These are phyloP conservation scores for Drosophila nebulosa DNA, from an alignment of 1,140 invertebrate species.

Conservation along the genomic window DNA sequence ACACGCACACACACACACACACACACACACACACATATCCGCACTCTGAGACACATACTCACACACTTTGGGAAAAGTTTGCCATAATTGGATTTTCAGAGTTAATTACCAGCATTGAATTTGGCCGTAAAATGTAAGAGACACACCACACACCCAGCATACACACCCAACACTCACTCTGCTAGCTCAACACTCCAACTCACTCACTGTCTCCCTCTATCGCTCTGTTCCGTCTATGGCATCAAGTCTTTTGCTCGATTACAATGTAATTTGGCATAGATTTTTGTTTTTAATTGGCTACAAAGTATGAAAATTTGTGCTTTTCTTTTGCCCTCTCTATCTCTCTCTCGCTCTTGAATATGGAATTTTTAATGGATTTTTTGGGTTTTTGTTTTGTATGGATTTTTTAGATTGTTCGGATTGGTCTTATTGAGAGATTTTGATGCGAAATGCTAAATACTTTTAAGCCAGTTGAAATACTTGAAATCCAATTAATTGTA, in stretches of 20 bases:
- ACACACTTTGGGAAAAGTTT: constrained; percentile 69
- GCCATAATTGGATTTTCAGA: constrained; percentile 80
- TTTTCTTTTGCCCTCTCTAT: background rate
- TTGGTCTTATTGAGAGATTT: too few species aligned
- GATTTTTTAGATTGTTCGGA: background rate
- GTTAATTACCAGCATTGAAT: constrained; percentile 80
- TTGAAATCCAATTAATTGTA: too few species aligned
- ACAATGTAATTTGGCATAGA: constrained; percentile 67
- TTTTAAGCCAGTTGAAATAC: background rate
- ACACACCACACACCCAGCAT: constrained; percentile 24
- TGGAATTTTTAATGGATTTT: background rate
- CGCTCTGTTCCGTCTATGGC: background rate
- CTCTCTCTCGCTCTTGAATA: background rate
- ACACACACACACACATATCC: constrained; percentile 22
- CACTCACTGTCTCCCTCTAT: background rate
- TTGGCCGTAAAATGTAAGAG: constrained; percentile 70
- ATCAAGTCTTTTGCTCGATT: constrained; percentile 44
- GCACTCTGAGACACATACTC: constrained; percentile 10
- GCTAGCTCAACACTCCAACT: background rate
- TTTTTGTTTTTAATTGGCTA: constrained; percentile 65
- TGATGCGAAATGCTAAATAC: background rate
- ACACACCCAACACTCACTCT: constrained; percentile 13
- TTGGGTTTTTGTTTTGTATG: background rate
- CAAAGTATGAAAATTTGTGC: constrained; percentile 23
- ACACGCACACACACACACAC: background rate